Evolutionary conservation across 2,113 vertebrate genomes (phyloP).

Genomic region (Melanerpes formicivorus): DNA sequence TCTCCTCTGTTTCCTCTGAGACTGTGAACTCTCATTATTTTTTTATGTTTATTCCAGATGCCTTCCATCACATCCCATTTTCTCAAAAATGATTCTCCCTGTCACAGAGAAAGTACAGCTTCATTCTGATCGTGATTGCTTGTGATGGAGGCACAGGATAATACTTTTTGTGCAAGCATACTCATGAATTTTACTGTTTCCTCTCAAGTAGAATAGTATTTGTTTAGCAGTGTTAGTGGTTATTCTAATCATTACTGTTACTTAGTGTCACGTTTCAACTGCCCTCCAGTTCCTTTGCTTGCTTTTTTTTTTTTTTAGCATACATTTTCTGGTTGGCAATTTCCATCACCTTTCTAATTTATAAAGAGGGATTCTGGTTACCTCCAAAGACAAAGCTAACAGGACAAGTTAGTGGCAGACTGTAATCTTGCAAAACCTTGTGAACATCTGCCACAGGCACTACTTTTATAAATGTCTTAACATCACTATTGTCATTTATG

Average conservation of each 20-base stretch:
- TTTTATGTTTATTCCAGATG: conserved; percentile 40
- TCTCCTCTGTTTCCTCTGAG: conserved; percentile 28
- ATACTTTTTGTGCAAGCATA: neutral
- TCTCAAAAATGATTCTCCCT: conserved; percentile 4
- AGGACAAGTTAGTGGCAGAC: neutral
- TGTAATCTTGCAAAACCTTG: neutral
- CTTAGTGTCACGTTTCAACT: neutral
- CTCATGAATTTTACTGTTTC: neutral
- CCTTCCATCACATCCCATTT: neutral
- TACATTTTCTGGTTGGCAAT: conserved; percentile 3
- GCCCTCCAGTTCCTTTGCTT: neutral
- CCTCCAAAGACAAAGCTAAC: neutral
- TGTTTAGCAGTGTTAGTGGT: neutral
- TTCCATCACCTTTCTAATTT: neutral
- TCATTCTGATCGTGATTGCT: neutral
- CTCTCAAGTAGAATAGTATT: neutral
- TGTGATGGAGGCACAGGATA: neutral
- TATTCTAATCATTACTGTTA: neutral
- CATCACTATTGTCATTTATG: neutral
- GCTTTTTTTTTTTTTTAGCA: neutral
- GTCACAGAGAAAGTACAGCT: neutral
- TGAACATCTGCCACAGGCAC: neutral
- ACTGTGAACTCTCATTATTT: neutral
- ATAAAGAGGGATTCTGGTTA: neutral
- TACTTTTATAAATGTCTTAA: neutral